These are phyloP conservation scores for Aselliscus stoliczkanus DNA, from an alignment of 2,797 vertebrate species.

Conservation along the genomic window DNA sequence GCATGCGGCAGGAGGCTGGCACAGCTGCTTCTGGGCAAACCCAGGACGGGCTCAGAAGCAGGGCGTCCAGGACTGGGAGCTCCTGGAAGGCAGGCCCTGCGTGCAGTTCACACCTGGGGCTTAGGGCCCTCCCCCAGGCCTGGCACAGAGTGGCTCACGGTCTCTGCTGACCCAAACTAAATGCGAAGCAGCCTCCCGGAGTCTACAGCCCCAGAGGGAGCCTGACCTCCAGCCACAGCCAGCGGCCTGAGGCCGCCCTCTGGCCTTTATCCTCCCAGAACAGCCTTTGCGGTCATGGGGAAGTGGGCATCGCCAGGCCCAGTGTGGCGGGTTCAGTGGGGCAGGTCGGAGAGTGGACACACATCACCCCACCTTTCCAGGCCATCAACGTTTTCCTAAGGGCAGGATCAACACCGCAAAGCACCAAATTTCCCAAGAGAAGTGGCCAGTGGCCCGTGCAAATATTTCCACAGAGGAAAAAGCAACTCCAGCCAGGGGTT, in stretches of 20 bases:
- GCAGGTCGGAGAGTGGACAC: background rate
- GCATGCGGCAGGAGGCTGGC: background rate
- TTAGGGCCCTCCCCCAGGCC: background rate
- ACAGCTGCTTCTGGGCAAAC: fast-evolving
- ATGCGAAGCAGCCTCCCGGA: background rate
- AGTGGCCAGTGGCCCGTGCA: background rate
- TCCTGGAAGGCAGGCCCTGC: background rate
- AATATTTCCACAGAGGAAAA: background rate
- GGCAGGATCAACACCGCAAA: background rate
- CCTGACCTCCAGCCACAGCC: background rate
- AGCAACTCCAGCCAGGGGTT: background rate
- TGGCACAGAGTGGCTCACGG: background rate
- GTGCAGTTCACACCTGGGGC: background rate
- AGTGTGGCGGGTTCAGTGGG: fast-evolving
- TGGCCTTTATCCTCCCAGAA: background rate
- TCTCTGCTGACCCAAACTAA: background rate
- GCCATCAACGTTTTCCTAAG: background rate
- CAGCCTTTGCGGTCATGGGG: background rate
- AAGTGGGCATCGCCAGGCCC: background rate
- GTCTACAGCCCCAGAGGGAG: background rate
- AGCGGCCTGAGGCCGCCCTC: background rate
- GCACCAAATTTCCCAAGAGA: background rate
- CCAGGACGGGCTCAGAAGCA: background rate
- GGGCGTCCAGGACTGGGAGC: background rate
- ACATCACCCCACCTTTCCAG: background rate